phyloP scores from a whole-genome alignment of 2,113 vertebrate genomes.

The Xiphorhynchus elegans region DNA sequence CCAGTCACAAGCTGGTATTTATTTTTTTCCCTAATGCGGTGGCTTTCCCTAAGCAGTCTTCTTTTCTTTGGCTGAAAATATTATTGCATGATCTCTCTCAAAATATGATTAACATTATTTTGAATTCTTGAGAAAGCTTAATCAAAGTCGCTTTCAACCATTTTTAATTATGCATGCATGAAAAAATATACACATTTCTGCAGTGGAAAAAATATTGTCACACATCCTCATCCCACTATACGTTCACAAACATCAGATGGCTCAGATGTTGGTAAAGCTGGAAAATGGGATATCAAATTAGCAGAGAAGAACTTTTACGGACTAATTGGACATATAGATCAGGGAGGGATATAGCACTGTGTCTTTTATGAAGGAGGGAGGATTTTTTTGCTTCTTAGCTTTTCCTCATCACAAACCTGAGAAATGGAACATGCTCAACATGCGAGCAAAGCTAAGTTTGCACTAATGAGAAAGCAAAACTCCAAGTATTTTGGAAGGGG shows the following conservation, averaged over 20 bases:
- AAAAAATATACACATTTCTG: constrained; percentile 38
- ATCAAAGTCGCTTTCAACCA: constrained; percentile 55
- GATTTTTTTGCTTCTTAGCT: background rate
- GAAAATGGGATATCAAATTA: constrained; percentile 23
- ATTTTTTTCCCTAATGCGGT: background rate
- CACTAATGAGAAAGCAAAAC: constrained; percentile 22
- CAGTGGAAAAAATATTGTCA: constrained; percentile 30
- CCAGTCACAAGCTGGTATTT: background rate
- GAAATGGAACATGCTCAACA: background rate
- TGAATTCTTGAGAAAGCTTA: constrained; percentile 57
- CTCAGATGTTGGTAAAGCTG: constrained; percentile 28
- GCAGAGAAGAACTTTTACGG: constrained; percentile 1
- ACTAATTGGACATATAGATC: constrained; percentile 17
- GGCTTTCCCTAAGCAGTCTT: background rate
- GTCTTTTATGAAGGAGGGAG: background rate
- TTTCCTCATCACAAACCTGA: background rate
- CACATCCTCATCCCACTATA: background rate
- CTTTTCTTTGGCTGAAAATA: background rate
- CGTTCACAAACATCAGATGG: constrained; percentile 3
- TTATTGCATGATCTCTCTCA: background rate
- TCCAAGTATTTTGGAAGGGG: constrained; percentile 26
- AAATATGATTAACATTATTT: constrained; percentile 56
- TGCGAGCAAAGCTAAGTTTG: background rate
- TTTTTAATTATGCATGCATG: constrained; percentile 64
- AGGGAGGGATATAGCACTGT: background rate